Conservation (phyloP, 2,888 invertebrate species). For the Julus scandinavius region DNA sequence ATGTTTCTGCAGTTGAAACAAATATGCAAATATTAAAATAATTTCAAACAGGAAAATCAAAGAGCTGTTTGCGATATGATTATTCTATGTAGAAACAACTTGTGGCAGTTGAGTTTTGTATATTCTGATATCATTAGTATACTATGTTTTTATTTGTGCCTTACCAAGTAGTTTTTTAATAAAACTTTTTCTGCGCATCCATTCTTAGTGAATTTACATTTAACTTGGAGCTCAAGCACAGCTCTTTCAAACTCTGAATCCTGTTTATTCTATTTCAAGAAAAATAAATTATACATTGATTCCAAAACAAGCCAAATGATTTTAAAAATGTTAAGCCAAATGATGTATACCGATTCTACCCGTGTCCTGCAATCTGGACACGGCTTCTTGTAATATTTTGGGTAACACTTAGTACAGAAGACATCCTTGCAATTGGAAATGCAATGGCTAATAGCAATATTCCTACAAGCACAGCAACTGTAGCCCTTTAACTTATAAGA, state of each 20-base stretch:
- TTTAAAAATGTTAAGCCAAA: neutral
- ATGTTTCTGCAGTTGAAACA: too few species aligned
- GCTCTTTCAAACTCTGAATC: neutral
- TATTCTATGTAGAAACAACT: too few species aligned
- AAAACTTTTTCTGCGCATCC: neutral
- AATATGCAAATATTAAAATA: neutral
- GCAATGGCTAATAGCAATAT: neutral
- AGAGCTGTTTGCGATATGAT: too few species aligned
- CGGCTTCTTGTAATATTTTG: neutral
- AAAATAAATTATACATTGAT: neutral
- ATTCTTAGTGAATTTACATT: neutral
- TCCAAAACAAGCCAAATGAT: neutral
- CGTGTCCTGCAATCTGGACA: neutral
- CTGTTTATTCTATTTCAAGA: neutral
- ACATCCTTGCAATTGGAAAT: neutral
- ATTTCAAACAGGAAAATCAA: too few species aligned
- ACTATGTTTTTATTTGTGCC: too few species aligned
- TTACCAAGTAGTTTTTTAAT: neutral
- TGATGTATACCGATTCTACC: neutral
- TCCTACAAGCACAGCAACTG: neutral
- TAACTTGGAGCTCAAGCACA: neutral
- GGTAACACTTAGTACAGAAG: neutral
- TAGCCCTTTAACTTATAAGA: neutral
- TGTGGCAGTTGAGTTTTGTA: too few species aligned
- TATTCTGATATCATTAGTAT: too few species aligned